Conservation (phyloP, 2,113 vertebrate species). For the Alligator mississippiensis region DNA sequence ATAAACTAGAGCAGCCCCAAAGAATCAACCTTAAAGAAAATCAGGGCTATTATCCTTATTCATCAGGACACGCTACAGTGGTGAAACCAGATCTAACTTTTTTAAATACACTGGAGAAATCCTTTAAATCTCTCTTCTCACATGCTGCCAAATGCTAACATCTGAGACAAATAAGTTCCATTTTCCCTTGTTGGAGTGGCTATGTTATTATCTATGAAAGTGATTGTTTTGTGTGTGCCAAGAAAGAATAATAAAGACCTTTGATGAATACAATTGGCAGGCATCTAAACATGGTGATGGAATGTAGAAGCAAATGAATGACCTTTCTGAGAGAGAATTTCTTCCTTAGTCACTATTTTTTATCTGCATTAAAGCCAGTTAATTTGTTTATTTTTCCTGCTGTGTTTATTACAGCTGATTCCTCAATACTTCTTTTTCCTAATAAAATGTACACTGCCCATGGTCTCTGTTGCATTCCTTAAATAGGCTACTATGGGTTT, state of each 20-base stretch:
- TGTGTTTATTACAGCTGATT: slow-evolving; percentile 23
- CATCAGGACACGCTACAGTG: background rate
- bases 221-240: slow-evolving; percentile 50
- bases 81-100: accelerated
- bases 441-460: slow-evolving; percentile 54
- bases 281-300: slow-evolving; percentile 54
- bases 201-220: slow-evolving; percentile 61
- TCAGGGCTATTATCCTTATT: accelerated
- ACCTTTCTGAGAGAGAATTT: slow-evolving; percentile 76
- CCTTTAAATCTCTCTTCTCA: slow-evolving; percentile 20
- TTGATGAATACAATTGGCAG: slow-evolving; percentile 64
- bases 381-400: slow-evolving; percentile 41
- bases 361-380: background rate
- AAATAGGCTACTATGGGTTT: background rate
- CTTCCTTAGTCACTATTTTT: slow-evolving; percentile 49
- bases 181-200: slow-evolving; percentile 32
- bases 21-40: background rate
- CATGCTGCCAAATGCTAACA: background rate
- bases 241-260: slow-evolving; percentile 76
- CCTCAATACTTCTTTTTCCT: slow-evolving; percentile 44
- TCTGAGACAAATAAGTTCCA: slow-evolving; percentile 28
- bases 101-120: background rate
- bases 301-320: slow-evolving; percentile 73
- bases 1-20: background rate
- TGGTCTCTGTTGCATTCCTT: background rate